A percentile compares a stretch with the other conserved stretches of the same genome.
phyloP scores from a whole-genome alignment of 1,140 invertebrate species.

The Sarcophaga bullata region DNA sequence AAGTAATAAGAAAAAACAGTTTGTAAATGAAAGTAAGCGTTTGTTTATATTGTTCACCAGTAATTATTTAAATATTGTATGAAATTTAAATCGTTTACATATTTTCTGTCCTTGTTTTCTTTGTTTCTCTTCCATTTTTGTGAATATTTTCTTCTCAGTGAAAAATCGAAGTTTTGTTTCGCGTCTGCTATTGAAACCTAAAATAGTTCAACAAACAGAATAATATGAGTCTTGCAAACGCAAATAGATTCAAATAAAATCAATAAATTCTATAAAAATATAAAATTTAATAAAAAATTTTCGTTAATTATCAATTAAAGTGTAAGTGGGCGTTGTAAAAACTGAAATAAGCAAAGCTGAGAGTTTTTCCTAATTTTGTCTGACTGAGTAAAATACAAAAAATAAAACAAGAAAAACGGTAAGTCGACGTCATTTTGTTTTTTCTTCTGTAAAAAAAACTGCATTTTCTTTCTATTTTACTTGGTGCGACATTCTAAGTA shows the following conservation, averaged over 20 bases:
- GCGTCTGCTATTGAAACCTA: constrained; percentile 26
- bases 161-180: constrained; percentile 35
- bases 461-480: not conserved
- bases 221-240: not conserved
- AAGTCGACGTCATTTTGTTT: constrained; percentile 38
- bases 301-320: not conserved
- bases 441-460: constrained; percentile 1
- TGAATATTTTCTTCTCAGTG: constrained; percentile 20
- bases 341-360: not conserved
- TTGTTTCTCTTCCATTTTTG: not conserved
- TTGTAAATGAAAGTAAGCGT: not conserved
- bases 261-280: not conserved
- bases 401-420: constrained; percentile 15
- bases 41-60: not conserved
- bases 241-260: not conserved
- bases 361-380: not conserved
- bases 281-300: not conserved
- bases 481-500: not conserved
- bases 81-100: not conserved
- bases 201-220: not conserved
- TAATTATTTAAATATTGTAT: not conserved
- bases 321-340: constrained; percentile 17
- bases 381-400: not conserved
- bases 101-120: not conserved
- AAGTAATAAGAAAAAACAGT: not conserved